Percentiles rank a stretch among this genome's conserved stretches.
Evolutionary conservation across 2,113 vertebrate genomes (phyloP).

Genomic region (Sorex fumeus): DNA sequence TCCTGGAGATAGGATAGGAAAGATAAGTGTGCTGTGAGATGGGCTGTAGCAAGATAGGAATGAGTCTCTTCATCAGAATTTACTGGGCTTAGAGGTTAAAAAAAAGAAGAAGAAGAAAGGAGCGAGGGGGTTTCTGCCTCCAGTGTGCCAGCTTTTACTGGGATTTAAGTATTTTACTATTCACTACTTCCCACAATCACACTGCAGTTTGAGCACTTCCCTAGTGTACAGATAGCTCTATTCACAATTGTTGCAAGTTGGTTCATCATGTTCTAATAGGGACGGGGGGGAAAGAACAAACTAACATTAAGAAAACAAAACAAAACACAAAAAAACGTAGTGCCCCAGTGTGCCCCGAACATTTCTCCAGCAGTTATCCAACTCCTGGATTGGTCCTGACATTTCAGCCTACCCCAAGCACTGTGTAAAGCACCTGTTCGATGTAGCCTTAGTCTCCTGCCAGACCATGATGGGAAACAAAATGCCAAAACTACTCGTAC

Average conservation of each 20-base stretch:
- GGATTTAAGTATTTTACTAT: slow-evolving; percentile 78
- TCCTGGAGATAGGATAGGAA: slow-evolving; percentile 82
- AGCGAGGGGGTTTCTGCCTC: neutral
- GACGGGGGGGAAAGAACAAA: slow-evolving; percentile 68
- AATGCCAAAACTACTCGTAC: slow-evolving; percentile 76
- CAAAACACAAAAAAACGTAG: slow-evolving; percentile 82
- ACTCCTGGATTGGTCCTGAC: slow-evolving; percentile 69
- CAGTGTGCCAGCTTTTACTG: slow-evolving; percentile 45
- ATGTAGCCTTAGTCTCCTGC: slow-evolving; percentile 83
- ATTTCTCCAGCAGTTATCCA: slow-evolving; percentile 25
- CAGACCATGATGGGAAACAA: slow-evolving; percentile 67
- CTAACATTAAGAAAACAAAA: slow-evolving; percentile 80
- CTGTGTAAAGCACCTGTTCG: slow-evolving; percentile 85
- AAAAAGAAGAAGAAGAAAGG: neutral
- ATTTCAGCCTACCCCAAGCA: slow-evolving; percentile 74
- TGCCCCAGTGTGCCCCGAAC: slow-evolving; percentile 32
- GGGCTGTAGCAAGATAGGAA: slow-evolving; percentile 70
- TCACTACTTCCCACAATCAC: slow-evolving; percentile 79
- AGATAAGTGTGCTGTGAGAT: slow-evolving; percentile 82
- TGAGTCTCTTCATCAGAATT: slow-evolving; percentile 16
- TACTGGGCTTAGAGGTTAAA: neutral
- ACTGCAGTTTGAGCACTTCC: slow-evolving; percentile 80
- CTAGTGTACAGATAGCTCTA: slow-evolving; percentile 83
- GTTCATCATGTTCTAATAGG: slow-evolving; percentile 80
- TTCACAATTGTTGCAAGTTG: slow-evolving; percentile 79